phyloP scores from a whole-genome alignment of 1,140 invertebrate genomes.

The Linepithema humile region DNA sequence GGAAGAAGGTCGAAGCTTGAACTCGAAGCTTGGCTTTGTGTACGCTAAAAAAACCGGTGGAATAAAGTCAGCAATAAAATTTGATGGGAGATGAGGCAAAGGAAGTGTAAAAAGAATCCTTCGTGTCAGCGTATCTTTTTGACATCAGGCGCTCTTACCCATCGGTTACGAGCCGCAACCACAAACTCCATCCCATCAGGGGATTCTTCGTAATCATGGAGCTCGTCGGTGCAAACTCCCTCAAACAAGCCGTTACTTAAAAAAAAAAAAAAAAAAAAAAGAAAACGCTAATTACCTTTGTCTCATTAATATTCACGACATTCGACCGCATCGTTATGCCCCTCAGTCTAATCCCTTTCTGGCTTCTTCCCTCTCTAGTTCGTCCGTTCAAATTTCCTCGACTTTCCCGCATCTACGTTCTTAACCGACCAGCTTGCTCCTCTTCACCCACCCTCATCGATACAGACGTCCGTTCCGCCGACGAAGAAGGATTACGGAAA shows the following conservation, averaged over 20 bases:
- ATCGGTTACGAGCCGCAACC: conserved; percentile 61
- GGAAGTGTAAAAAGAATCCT: conserved; percentile 78
- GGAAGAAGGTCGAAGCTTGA: background rate
- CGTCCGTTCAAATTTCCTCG: conserved; percentile 48
- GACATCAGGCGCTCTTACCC: conserved; percentile 74
- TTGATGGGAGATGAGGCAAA: conserved; percentile 53
- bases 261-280: conserved; percentile 70
- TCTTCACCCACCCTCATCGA: conserved; percentile 53
- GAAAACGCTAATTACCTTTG: conserved; percentile 84
- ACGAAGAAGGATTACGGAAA: conserved; percentile 77
- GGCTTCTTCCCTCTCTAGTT: conserved; percentile 23
- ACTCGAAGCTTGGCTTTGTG: too few species aligned
- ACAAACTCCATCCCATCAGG: conserved; percentile 5
- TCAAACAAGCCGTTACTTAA: conserved; percentile 83
- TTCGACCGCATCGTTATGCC: conserved; percentile 83
- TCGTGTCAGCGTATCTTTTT: conserved; percentile 80
- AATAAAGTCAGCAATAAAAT: conserved; percentile 71
- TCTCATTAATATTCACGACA: conserved; percentile 85
- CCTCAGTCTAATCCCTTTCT: conserved; percentile 77
- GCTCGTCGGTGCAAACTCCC: conserved; percentile 77
- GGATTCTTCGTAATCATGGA: conserved; percentile 81
- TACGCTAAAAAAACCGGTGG: conserved; percentile 41
- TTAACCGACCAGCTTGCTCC: conserved; percentile 65
- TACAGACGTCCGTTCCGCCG: conserved; percentile 64
- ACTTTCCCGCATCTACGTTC: conserved; percentile 69